Evolutionary conservation across 2,113 vertebrate species (phyloP).

Genomic region (Turdus rufiventris): DNA sequence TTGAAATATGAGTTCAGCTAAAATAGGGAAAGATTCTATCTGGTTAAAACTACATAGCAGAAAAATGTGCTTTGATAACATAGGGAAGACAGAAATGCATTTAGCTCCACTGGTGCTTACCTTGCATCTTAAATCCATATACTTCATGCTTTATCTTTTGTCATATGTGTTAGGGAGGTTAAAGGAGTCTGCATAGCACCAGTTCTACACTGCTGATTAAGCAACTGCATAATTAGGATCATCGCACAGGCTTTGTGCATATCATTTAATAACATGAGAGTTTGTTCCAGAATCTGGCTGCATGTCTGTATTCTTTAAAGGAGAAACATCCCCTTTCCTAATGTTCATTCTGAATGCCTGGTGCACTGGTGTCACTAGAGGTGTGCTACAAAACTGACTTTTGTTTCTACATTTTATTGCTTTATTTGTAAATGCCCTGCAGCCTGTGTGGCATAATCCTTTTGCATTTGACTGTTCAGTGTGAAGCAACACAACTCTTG

Average conservation of each 20-base stretch:
- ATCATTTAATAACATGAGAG: neutral
- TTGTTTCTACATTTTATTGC: neutral
- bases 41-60: neutral
- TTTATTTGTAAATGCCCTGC: neutral
- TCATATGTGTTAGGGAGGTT: neutral
- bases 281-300: neutral
- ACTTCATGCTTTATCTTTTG: neutral
- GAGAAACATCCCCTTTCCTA: neutral
- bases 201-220: neutral
- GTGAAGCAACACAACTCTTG: neutral
- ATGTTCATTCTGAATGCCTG: neutral
- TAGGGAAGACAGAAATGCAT: neutral
- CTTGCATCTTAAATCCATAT: neutral
- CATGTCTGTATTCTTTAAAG: neutral
- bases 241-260: neutral
- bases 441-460: neutral
- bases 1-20: neutral
- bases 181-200: neutral
- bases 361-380: neutral
- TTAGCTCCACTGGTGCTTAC: neutral
- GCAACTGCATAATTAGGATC: neutral
- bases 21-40: neutral
- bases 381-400: neutral
- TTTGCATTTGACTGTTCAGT: neutral
- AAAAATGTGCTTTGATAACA: neutral